Evolutionary conservation across 2,113 vertebrate genomes (phyloP).

Genomic region (Trematocara stigmaticum): DNA sequence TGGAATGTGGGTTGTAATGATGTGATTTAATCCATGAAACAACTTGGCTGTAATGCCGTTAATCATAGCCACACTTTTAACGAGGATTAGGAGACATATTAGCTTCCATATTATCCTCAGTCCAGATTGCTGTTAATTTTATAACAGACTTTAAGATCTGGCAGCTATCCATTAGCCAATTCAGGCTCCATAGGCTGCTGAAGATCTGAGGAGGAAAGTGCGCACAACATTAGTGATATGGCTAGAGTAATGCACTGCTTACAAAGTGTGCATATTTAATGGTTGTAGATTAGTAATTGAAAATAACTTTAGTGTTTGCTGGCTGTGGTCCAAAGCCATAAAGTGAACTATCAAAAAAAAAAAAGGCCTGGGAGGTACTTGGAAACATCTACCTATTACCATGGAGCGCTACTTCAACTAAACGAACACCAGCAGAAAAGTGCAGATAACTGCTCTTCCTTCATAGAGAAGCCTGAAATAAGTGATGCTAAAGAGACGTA

Average conservation of each 20-base stretch:
- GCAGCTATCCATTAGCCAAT: constrained; percentile 28
- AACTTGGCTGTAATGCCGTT: constrained; percentile 36
- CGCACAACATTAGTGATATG: not conserved
- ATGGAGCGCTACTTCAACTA: not conserved
- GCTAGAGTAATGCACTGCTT: not conserved
- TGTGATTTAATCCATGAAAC: constrained; percentile 47
- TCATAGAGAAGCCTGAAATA: not conserved
- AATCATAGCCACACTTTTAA: constrained; percentile 50
- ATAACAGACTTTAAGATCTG: constrained; percentile 54
- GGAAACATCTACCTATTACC: not conserved
- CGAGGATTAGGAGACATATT: constrained; percentile 52
- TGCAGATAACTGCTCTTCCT: not conserved
- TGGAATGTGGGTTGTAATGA: constrained; percentile 23
- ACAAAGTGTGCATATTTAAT: not conserved
- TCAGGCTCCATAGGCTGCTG: not conserved
- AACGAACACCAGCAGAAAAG: not conserved
- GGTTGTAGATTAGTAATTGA: not conserved
- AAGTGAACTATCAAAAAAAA: not conserved
- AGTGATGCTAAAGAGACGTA: not conserved
- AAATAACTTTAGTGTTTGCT: not conserved
- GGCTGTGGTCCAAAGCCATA: not conserved
- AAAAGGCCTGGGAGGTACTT: not conserved
- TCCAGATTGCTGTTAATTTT: constrained; percentile 55
- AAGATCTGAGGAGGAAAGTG: constrained; percentile 16
- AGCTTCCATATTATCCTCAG: constrained; percentile 29